Conservation (phyloP, 2,888 invertebrate species). For the Agrochola macilenta region DNA sequence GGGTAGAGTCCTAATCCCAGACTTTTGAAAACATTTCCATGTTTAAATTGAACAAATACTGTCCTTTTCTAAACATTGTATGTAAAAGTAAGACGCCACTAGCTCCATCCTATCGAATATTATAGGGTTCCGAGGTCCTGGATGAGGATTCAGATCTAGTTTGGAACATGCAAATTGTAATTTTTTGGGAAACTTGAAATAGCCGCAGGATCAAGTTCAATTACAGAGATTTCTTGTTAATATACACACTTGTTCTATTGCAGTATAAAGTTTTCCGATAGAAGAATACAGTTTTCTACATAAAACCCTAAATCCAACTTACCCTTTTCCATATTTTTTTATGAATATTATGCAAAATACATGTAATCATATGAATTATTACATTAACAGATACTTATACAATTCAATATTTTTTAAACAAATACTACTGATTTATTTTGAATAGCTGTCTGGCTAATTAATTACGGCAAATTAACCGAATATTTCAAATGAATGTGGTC, state of each 20-base stretch:
- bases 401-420: no score
- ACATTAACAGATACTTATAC: not conserved
- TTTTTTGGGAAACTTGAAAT: constrained; percentile 56
- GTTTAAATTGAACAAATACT: constrained; percentile 46
- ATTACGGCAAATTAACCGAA: not conserved
- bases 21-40: constrained; percentile 56
- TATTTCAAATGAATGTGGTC: not conserved
- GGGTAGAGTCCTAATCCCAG: constrained; percentile 55
- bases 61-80: constrained; percentile 37
- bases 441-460: not conserved
- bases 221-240: not conserved
- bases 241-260: not conserved
- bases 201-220: not conserved
- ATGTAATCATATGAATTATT: not conserved
- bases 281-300: not conserved
- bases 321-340: not conserved
- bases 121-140: constrained; percentile 17
- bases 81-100: constrained; percentile 22
- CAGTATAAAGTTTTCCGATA: not conserved
- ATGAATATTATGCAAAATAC: not conserved
- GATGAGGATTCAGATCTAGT: constrained; percentile 60
- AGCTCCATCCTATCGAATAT: constrained; percentile 32
- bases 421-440: not conserved
- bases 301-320: not conserved
- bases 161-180: constrained; percentile 72